These are phyloP conservation scores for Mustela nigripes DNA, from an alignment of 2,113 vertebrate genomes.

Conservation along the genomic window DNA sequence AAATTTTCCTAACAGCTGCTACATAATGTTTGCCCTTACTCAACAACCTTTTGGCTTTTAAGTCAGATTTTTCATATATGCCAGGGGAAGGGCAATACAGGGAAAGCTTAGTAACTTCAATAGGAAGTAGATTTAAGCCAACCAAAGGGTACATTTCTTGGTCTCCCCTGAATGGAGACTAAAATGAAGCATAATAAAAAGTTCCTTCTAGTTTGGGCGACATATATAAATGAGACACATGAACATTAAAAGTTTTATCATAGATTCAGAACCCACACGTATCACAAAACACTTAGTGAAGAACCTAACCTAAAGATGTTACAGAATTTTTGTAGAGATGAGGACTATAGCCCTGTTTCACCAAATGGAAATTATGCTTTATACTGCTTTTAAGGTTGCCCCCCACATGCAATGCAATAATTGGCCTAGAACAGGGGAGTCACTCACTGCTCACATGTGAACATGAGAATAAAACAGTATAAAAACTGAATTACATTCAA, in stretches of 20 bases:
- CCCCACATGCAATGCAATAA: neutral
- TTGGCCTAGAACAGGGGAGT: neutral
- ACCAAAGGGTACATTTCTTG: neutral
- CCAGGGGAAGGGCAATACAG: neutral
- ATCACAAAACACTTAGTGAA: neutral
- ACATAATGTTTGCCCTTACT: neutral
- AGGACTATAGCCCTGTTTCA: neutral
- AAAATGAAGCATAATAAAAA: conserved; percentile 39
- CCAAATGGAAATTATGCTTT: neutral
- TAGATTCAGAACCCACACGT: neutral
- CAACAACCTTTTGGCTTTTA: neutral
- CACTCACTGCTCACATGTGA: neutral
- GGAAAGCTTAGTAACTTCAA: neutral
- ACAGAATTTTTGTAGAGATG: neutral
- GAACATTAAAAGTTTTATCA: neutral
- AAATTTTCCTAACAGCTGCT: neutral
- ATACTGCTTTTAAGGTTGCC: neutral
- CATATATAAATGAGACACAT: neutral
- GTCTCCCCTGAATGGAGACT: neutral
- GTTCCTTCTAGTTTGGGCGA: neutral
- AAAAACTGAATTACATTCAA: neutral
- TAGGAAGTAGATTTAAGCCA: neutral
- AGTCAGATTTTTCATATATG: conserved; percentile 2
- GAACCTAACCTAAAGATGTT: neutral
- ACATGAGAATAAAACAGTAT: neutral